Percentiles rank a stretch among this genome's conserved stretches.
These are phyloP conservation scores for Ferdinandea cuprea DNA, from an alignment of 2,888 invertebrate genomes.

Conservation along the genomic window DNA sequence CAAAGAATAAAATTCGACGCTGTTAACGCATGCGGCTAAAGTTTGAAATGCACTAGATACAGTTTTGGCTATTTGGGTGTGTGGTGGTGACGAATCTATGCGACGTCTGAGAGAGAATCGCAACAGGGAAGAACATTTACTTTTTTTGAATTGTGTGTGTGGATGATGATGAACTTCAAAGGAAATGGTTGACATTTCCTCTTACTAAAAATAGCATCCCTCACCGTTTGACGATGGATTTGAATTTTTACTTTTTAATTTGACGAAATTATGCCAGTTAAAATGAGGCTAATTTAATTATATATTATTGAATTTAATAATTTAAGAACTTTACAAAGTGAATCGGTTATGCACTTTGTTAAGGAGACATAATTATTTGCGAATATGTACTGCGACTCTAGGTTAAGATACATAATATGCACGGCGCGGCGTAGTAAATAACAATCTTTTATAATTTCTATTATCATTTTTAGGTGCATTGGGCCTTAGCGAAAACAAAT, in stretches of 20 bases:
- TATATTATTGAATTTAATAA: neutral
- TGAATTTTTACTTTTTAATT: slow-evolving; percentile 15
- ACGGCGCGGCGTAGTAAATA: no score
- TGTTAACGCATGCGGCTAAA: slow-evolving; percentile 60
- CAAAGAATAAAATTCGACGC: slow-evolving; percentile 43
- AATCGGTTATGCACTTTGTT: neutral
- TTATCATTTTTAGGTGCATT: no score
- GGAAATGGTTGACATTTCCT: slow-evolving; percentile 47
- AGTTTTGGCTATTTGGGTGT: neutral
- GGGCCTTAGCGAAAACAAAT: no score
- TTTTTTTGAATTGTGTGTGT: no score
- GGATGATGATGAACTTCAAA: slow-evolving; percentile 25
- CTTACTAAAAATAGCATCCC: slow-evolving; percentile 16
- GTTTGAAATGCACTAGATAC: slow-evolving; percentile 49
- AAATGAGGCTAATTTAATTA: neutral
- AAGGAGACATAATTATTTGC: no score
- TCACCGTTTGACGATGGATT: slow-evolving; percentile 20
- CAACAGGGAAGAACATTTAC: slow-evolving; percentile 6
- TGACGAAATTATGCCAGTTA: slow-evolving; percentile 1
- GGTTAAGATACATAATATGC: no score
- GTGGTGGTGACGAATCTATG: neutral
- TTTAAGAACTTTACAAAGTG: neutral
- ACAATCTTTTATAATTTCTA: no score
- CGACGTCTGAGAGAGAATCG: slow-evolving; percentile 27
- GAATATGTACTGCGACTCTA: no score